Conservation (phyloP, 2,888 invertebrate genomes). For the Bombyx huttoni region DNA sequence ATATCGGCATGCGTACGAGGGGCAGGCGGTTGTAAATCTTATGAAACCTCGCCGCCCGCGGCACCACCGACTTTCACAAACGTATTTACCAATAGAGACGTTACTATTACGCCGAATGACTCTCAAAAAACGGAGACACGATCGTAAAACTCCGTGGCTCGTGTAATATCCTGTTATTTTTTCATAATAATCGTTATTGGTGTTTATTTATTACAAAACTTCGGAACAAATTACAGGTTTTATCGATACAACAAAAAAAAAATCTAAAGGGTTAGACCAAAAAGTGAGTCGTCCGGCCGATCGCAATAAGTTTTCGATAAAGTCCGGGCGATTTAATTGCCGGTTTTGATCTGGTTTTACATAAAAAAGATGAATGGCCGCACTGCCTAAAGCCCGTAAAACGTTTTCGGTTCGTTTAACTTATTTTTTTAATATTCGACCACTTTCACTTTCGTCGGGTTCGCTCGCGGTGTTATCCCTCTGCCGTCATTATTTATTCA, state of each 20-base stretch:
- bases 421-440: conserved; percentile 45
- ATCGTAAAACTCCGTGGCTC: conserved; percentile 48
- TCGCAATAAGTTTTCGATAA: conserved; percentile 73
- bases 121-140: conserved; percentile 44
- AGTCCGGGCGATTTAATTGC: conserved; percentile 70
- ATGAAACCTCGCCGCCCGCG: conserved; percentile 44
- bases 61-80: conserved; percentile 58
- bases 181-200: conserved; percentile 71
- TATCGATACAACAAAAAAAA: conserved; percentile 54
- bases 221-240: conserved; percentile 68
- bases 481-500: conserved; percentile 48
- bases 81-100: conserved; percentile 63
- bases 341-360: conserved; percentile 70
- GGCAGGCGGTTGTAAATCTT: conserved; percentile 58
- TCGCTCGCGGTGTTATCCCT: conserved; percentile 21
- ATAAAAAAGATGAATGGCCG: conserved; percentile 70
- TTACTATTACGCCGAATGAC: conserved; percentile 55
- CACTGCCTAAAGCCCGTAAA: conserved; percentile 58
- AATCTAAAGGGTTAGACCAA: conserved; percentile 69
- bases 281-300: conserved; percentile 69
- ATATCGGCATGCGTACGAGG: conserved; percentile 47
- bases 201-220: conserved; percentile 70
- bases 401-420: conserved; percentile 50
- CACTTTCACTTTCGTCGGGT: conserved; percentile 61
- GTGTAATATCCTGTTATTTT: conserved; percentile 70